These are phyloP conservation scores for Metopia argyrocephala DNA, from an alignment of 2,888 invertebrate species.

Conservation along the genomic window DNA sequence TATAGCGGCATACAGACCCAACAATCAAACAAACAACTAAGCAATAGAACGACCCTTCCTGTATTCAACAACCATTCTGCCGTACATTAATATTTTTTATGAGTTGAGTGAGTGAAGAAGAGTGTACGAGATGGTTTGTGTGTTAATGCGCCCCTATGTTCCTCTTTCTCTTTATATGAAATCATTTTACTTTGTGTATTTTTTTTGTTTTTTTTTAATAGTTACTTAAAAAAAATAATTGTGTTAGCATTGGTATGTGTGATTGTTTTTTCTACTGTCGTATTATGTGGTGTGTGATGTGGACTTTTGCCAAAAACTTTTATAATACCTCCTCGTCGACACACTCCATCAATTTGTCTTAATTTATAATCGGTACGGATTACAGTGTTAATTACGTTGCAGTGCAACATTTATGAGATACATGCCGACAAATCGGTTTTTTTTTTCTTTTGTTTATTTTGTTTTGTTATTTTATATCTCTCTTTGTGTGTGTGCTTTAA, in stretches of 20 bases:
- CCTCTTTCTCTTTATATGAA: slow-evolving; percentile 14
- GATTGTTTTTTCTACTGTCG: slow-evolving; percentile 9
- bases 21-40: slow-evolving; percentile 25
- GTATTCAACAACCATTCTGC: slow-evolving; percentile 24
- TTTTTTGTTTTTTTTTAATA: neutral
- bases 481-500: neutral
- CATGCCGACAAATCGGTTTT: slow-evolving; percentile 61
- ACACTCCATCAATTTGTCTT: slow-evolving; percentile 69
- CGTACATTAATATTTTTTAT: slow-evolving; percentile 51
- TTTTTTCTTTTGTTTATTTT: slow-evolving; percentile 37
- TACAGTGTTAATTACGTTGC: slow-evolving; percentile 69
- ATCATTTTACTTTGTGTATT: neutral
- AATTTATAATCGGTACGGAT: slow-evolving; percentile 70
- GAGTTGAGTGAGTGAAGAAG: slow-evolving; percentile 47
- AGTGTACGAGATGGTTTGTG: neutral
- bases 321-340: slow-evolving; percentile 65
- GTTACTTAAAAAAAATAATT: too few species aligned
- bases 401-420: slow-evolving; percentile 62
- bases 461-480: neutral
- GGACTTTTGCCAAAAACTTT: slow-evolving; percentile 66
- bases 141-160: slow-evolving; percentile 17
- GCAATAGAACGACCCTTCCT: slow-evolving; percentile 43
- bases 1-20: slow-evolving; percentile 36
- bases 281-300: slow-evolving; percentile 3
- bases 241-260: slow-evolving; percentile 2